Evolutionary conservation across 2,797 vertebrate species (phyloP), one percentile per base, ranked within the genome.

Genomic region (Cyclopterus lumpus): DNA sequence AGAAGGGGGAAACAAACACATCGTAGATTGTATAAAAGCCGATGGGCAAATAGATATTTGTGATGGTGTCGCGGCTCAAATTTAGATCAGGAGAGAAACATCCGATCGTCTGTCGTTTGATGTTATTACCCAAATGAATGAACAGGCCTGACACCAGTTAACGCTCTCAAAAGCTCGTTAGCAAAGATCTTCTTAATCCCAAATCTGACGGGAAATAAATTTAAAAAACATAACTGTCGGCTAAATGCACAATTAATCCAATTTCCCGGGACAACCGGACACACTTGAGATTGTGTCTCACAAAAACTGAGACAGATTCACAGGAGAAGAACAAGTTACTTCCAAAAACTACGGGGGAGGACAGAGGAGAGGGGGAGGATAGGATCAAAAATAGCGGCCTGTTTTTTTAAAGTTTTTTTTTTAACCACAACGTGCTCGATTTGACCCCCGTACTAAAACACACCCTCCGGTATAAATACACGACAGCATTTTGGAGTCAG

Each of bases 181-280:
- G 53, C 22, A 60, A 55, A 65, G 42, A 62, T 22, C 32, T 40
- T 5, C 24, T 70, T 60, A 4, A 30, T 20, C 48, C 32, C 11
- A 54, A 61, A 80, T 60, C 16, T 60, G 36, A 77, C 48, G 42
- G 67, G 74, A 77, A 86, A 77, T 82, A 73, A 22, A 22, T 22
- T 22, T 22, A 70, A 69, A 80, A 75, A n/a, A 18, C 65, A 62
- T 44, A 49, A 58, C 38, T 62, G 32, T 79, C 59, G 3, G 32
- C 15, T 60, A 71, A 79, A 83, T 61, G 55, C 44, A 72, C 58
- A 53, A 76, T 72, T 55, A 75, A 80, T 75, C 75, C 64, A 44
- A 82, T 84, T 84, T 82, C 71, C 79, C 75, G n/a, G 62, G 49
- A 82, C 46, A 78, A 74, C 61, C 67, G 70, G 69, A 73, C 51